Base-by-base conservation (phyloP, 2,888 invertebrate genomes). In the Drepanosiphum platanoidis region DNA sequence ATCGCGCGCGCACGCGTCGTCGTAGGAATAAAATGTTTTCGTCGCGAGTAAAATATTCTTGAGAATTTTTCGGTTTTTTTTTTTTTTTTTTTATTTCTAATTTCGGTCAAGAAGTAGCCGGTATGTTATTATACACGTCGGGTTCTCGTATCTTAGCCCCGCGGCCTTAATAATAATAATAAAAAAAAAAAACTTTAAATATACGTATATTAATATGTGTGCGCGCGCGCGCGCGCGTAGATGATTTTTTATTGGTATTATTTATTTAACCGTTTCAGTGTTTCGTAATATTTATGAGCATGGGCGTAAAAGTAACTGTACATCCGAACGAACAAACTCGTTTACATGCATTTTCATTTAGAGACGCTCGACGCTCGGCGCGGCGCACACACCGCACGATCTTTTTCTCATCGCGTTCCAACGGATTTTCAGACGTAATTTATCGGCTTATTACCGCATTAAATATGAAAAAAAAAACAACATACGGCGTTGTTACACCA, bases 381-480 rank as follows among this genome's bases (percentile, higher is more conserved):
- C 8, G 4, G 30, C 18, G 42, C 36, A 27, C 7, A n/a, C 27
- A 42, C 39, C n/a, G n/a, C n/a, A n/a, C 42, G 30, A 72, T 72
- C 18, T 71, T n/a, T n/a, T n/a, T n/a, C 39, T 42, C 30, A 42
- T 72, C 42, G 42, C 27, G 15, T 72, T 42, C 27, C 27, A 42
- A 72, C n/a, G 42, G 71, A 42, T 72, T 42, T 71, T 42, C n/a
- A 39, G 42, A 36, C 42, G 18, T 72, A 72, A 72, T 72, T 72
- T 42, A 72, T 72, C 30, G 42, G 13, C 34, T 36, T 70, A 39
- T 27, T 72, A 42, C n/a, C 39, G 42, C 7, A 61, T 61, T 27
- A 61, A 61, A 27, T 11, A 42, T 42, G 11, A 9, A 42, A n/a
- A n/a, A n/a, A n/a, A n/a, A n/a, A n/a, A n/a, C n/a, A n/a, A n/a